Conservation (phyloP, 2,113 vertebrate species). For the Felis catus region F.catus_Fca126_mat1.0 CM031414.1:64600501-64601000, state of each 20-base stretch:
- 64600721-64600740: not conserved
- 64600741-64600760: not conserved
- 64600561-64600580: not conserved
- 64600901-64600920: not conserved
- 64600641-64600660: not conserved
- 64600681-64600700: not conserved
- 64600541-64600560: not conserved
- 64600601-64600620: not conserved
- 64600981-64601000: fast-evolving
- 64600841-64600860: not conserved
- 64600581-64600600: not conserved
- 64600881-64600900: not conserved
- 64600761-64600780: not conserved
- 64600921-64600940: not conserved
- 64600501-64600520: not conserved
- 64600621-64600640: not conserved
- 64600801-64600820: not conserved
- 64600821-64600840: not conserved
- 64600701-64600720: too few species aligned
- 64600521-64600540: not conserved
- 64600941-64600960: fast-evolving
- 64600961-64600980: fast-evolving
- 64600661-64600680: not conserved
- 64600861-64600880: not conserved
- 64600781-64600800: not conserved